Evolutionary conservation across 2,888 invertebrate genomes (phyloP).

Genomic region (Eremobia ochroleuca): DNA sequence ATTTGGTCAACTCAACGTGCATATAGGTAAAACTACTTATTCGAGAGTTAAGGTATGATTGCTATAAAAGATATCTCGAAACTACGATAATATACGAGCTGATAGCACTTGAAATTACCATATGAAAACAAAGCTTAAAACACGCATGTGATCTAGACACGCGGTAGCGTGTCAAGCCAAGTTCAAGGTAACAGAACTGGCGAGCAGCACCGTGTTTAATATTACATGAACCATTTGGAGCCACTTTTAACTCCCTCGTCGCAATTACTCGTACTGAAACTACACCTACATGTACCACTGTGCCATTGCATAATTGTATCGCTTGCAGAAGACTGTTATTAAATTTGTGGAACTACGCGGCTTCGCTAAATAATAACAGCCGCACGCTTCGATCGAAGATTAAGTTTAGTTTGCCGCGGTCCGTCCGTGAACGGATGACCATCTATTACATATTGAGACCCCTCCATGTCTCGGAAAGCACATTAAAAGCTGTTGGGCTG

Average conservation of each 20-base stretch:
- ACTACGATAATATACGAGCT: slow-evolving; percentile 10
- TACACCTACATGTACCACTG: background rate
- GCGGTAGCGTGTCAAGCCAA: too few relatives aligned
- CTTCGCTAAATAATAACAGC: too few relatives aligned
- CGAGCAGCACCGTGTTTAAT: too few relatives aligned
- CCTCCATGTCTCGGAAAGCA: background rate
- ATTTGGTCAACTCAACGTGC: slow-evolving; percentile 17
- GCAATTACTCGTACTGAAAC: slow-evolving; percentile 5
- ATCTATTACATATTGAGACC: background rate
- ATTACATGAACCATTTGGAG: too few relatives aligned
- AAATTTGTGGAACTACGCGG: background rate
- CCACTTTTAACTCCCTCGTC: too few relatives aligned
- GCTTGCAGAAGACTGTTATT: background rate
- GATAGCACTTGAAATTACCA: slow-evolving; percentile 23
- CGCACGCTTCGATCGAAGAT: background rate
- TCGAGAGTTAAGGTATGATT: slow-evolving; percentile 8
- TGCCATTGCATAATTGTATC: background rate
- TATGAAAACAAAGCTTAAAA: slow-evolving; percentile 27
- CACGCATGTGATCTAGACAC: slow-evolving; percentile 17
- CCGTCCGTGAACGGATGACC: too few relatives aligned
- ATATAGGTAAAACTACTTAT: slow-evolving; percentile 3
- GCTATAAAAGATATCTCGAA: slow-evolving; percentile 40
- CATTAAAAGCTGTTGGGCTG: background rate
- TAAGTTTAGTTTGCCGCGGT: too few relatives aligned
- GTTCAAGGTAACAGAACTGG: too few relatives aligned